Percentiles rank a stretch among this genome's conserved stretches.
Evolutionary conservation across 1,140 invertebrate genomes (phyloP).

Genomic region (Sycophaga agraensis): DNA sequence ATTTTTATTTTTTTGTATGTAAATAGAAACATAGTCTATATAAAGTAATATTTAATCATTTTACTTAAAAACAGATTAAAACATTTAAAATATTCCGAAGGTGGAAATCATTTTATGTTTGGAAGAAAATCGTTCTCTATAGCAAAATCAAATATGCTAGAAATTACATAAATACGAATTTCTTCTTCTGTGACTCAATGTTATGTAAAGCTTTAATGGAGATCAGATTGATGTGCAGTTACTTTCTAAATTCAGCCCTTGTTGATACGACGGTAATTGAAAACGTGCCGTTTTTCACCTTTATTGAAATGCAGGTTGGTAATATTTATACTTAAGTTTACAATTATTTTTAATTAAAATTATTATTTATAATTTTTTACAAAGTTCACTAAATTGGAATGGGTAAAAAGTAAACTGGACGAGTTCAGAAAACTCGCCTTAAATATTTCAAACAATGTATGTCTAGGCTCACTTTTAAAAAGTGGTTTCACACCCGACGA

Average conservation of each 20-base stretch:
- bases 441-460: slow-evolving; percentile 69
- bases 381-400: slow-evolving; percentile 60
- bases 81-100: slow-evolving; percentile 72
- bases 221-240: slow-evolving; percentile 70
- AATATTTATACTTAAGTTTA: too few relatives aligned
- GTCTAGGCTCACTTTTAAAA: slow-evolving; percentile 70
- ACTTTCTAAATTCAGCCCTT: slow-evolving; percentile 65
- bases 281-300: slow-evolving; percentile 65
- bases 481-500: slow-evolving; percentile 74
- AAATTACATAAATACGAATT: slow-evolving; percentile 63
- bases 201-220: slow-evolving; percentile 69
- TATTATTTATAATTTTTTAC: neutral
- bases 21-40: neutral
- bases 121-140: slow-evolving; percentile 73
- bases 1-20: neutral
- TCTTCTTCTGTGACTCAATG: slow-evolving; percentile 74
- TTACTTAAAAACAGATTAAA: slow-evolving; percentile 63
- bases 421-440: slow-evolving; percentile 64
- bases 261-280: slow-evolving; percentile 60
- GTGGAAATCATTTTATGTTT: slow-evolving; percentile 82
- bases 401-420: slow-evolving; percentile 57
- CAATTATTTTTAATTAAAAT: neutral
- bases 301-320: slow-evolving; percentile 66
- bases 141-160: slow-evolving; percentile 66
- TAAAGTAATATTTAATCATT: too few relatives aligned